Evolutionary conservation across 2,888 invertebrate species (phyloP), one percentile per base, ranked within the genome.

Genomic region (Adelognathus sp.): DNA sequence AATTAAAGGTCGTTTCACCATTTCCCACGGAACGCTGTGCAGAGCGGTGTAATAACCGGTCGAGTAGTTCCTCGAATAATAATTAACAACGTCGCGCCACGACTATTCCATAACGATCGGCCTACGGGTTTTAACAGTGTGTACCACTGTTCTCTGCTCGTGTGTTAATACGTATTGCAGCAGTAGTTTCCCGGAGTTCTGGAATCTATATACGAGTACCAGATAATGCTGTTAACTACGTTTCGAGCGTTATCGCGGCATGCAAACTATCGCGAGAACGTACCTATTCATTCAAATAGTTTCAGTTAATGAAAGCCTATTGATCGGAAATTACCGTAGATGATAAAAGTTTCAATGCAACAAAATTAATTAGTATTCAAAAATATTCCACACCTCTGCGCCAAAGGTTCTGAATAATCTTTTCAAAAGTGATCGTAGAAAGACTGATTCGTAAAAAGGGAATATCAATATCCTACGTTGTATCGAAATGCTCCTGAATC

Each of bases 61-160:
- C 29, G 54, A 67, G 54, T 54, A 39, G 67, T 52, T 67, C 54
- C 50, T 21, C 50, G 64, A 46, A 64, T 64, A 50, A 64, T 64
- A 64, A 64, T 64, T 64, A 64, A 64, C 64, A 64, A 33, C 64
- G n/a, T 67, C 27, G 54, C 67, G 52, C 54, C 29, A 50, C 39
- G 39, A 16, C 36, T 39, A 18, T 52, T 27, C 29, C 54, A 24
- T 24, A 39, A 54, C 67, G 36, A 67, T 67, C 33, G 52, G 52
- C n/a, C 24, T 24, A 36, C 52, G 24, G n/a, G 24, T 21, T 33
- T 66, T 21, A 64, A 64, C 64, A 50, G 63, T 61, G 46, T 18
- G 64, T 50, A 33, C 14, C 50, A 46, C 64, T 64, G 50, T 64
- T n/a, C n/a, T 50, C 11, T 33, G 41, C 27, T 27, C 50, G 41